Evolutionary conservation across 2,888 invertebrate species (phyloP), one percentile per base, ranked within the genome.

Genomic region (Dynastes maya): DNA sequence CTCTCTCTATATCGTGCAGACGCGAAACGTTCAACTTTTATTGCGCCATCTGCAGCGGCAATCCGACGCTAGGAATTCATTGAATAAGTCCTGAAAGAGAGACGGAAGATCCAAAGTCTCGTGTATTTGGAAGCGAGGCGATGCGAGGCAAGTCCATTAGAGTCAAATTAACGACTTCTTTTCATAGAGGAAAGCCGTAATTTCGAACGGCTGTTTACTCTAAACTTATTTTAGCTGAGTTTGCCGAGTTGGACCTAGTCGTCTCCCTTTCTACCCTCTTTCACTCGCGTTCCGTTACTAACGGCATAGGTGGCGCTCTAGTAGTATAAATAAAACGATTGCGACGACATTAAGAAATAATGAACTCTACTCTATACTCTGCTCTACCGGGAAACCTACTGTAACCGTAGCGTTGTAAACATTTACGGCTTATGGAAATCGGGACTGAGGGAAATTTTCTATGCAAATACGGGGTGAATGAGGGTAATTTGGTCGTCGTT

Each of bases 361-460:
- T 80, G 80, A 80, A 80, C 76, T 76, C 29, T n/a, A 63, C 27
- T 29, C 32, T 29, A 22, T 22, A 22, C 58, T 53, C n/a, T n/a
- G 55, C 55, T 55, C 55, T 22, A 22, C n/a, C 22, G 55, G 55
- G 55, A 45, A 45, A 45, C 45, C 9, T 11, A 45, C 45, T 32
- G 61, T 32, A 63, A 29, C 63, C 61, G 11, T 51, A 65, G 49
- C 61, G 71, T 72, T 80, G 82, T 82, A 82, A 82, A 81, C 81
- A 84, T 84, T 85, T 84, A 84, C 83, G 82, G 82, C 81, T 84
- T 84, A 84, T 84, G 84, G 83, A 84, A 83, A 83, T 83, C 65
- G 80, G 71, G 80, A 80, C 40, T 77, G 65, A 79, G 80, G 40
- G 79, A 80, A 82, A 82, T 83, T 82, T 83, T 81, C 81, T 80